Evolutionary conservation across 2,113 vertebrate species (phyloP).

Genomic region (Plecotus auritus): DNA sequence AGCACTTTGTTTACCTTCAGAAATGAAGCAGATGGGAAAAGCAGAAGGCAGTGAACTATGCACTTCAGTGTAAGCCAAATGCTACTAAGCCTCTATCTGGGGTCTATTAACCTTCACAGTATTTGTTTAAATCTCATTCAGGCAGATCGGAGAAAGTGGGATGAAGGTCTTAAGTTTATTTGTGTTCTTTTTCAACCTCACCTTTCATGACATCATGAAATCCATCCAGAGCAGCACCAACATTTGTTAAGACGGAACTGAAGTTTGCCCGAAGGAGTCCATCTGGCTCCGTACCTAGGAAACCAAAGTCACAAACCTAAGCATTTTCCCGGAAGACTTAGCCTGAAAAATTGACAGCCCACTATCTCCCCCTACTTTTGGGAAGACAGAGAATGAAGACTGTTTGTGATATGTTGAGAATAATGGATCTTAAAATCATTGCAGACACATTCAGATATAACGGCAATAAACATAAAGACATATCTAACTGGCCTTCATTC

Average conservation of each 20-base stretch:
- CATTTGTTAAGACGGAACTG: conserved; percentile 89
- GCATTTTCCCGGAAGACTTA: not conserved
- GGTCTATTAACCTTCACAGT: not conserved
- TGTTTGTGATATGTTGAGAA: not conserved
- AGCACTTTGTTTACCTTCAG: conserved; percentile 32
- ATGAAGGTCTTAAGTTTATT: not conserved
- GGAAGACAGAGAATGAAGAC: not conserved
- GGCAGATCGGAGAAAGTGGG: not conserved
- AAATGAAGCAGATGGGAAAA: conserved; percentile 35
- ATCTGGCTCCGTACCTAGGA: conserved; percentile 85
- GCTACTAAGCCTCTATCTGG: conserved; percentile 7
- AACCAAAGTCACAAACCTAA: conserved; percentile 33
- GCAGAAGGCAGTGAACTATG: conserved; percentile 31
- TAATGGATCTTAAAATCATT: not conserved
- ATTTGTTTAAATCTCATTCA: conserved; percentile 29
- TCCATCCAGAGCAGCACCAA: conserved; percentile 89
- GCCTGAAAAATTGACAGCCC: not conserved
- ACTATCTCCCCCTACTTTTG: not conserved
- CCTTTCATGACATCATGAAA: conserved; percentile 93
- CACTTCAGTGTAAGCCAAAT: not conserved
- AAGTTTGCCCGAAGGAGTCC: conserved; percentile 90
- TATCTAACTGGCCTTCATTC: not conserved
- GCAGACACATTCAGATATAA: not conserved
- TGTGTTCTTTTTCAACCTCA: conserved; percentile 71
- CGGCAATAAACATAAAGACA: not conserved